phyloP scores from a whole-genome alignment of 2,113 vertebrate genomes.

The Gasterosteus nipponicus region DNA sequence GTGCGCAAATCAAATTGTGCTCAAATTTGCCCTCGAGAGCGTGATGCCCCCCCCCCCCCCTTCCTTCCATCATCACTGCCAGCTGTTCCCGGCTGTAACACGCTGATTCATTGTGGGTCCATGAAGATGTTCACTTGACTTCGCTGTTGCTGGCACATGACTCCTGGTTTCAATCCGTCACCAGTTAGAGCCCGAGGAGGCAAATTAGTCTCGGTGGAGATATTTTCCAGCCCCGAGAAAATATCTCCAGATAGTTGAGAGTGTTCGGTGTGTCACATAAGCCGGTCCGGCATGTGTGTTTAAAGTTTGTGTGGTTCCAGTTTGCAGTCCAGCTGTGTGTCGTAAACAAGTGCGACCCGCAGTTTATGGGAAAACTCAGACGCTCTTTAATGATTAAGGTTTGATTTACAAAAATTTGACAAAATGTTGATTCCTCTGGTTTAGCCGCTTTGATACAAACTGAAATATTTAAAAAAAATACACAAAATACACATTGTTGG shows the following conservation, averaged over 20 bases:
- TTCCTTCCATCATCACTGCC: neutral
- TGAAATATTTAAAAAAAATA: neutral
- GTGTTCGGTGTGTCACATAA: slow-evolving; percentile 7
- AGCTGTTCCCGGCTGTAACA: neutral
- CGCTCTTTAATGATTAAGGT: neutral
- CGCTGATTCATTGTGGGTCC: slow-evolving; percentile 15
- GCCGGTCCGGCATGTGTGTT: slow-evolving; percentile 6
- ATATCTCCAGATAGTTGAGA: slow-evolving; percentile 9
- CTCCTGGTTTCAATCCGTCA: slow-evolving; percentile 30
- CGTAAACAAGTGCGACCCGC: slow-evolving; percentile 32
- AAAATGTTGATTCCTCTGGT: neutral
- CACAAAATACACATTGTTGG: neutral
- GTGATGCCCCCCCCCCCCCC: too few relatives aligned
- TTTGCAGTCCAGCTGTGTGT: slow-evolving; percentile 26
- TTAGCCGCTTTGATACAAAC: neutral
- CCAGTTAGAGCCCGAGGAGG: slow-evolving; percentile 40
- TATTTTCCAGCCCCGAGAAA: slow-evolving; percentile 17
- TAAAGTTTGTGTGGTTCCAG: slow-evolving; percentile 25
- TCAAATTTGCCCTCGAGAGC: neutral
- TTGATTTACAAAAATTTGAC: neutral
- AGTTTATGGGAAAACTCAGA: slow-evolving; percentile 5
- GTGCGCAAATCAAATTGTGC: neutral
- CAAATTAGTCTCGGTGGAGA: slow-evolving; percentile 38
- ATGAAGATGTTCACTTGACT: slow-evolving; percentile 4
- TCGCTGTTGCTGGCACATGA: slow-evolving; percentile 34